These are phyloP conservation scores for Cephus runcator DNA, from an alignment of 2,888 invertebrate genomes.

Conservation along the genomic window DNA sequence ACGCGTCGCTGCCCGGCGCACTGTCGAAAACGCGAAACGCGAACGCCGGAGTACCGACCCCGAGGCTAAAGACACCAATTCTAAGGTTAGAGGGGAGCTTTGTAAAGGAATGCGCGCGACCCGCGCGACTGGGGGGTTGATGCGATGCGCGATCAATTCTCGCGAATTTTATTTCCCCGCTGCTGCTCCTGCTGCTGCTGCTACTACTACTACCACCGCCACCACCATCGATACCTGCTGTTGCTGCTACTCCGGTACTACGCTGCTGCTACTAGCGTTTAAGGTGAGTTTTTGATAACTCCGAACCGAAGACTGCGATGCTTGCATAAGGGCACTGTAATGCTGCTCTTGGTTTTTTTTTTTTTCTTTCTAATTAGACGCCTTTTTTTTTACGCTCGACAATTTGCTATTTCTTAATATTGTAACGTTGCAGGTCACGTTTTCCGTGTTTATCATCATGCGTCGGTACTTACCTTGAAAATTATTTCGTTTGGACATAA, in stretches of 20 bases:
- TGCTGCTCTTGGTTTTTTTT: neutral
- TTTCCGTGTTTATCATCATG: neutral
- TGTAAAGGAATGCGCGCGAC: conserved; percentile 50
- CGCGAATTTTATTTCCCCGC: conserved; percentile 48
- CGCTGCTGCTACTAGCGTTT: neutral
- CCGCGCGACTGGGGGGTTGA: conserved; percentile 26
- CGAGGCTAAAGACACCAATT: conserved; percentile 23
- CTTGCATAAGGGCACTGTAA: neutral
- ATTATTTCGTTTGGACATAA: neutral
- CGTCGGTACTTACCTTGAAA: neutral
- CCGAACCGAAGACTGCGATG: conserved; percentile 37
- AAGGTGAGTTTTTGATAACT: conserved; percentile 28
- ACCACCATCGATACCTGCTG: neutral
- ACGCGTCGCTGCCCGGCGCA: neutral
- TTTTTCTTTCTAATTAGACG: no score
- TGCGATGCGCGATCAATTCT: conserved; percentile 53
- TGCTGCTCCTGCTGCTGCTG: conserved; percentile 47
- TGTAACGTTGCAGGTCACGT: neutral
- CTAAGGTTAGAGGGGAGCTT: conserved; percentile 43
- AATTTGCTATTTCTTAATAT: neutral
- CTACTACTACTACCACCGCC: conserved; percentile 51
- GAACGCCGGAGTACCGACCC: conserved; percentile 12
- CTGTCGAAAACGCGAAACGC: conserved; percentile 6
- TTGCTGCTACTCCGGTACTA: neutral
- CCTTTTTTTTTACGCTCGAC: neutral